Conservation (phyloP, 2,797 vertebrate species). For the Hybognathus amarus region DNA sequence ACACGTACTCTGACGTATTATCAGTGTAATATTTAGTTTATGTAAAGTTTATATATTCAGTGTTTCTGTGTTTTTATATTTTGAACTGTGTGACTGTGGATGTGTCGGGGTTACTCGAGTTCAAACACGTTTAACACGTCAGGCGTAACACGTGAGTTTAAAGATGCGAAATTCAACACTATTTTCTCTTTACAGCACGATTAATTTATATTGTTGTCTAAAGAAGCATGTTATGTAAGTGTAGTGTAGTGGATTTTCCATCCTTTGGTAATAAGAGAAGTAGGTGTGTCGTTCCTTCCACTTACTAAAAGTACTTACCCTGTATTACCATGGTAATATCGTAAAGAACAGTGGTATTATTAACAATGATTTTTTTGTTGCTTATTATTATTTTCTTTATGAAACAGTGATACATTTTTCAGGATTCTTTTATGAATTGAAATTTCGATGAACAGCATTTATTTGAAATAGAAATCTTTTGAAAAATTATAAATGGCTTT, state of each 20-base stretch:
- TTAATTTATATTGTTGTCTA: not conserved
- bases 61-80: not conserved
- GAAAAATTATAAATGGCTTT: too few relatives aligned
- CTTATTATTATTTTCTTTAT: not conserved
- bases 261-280: constrained; percentile 29
- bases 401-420: not conserved
- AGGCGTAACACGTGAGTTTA: constrained; percentile 15
- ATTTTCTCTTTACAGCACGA: not conserved
- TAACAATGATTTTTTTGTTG: not conserved
- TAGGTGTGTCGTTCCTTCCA: constrained; percentile 25
- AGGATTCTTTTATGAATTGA: not conserved
- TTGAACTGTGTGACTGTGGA: constrained; percentile 6
- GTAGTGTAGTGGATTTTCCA: not conserved
- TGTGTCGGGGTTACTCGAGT: constrained; percentile 76
- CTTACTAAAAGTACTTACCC: not conserved
- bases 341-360: not conserved
- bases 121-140: constrained; percentile 66
- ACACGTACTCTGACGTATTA: not conserved
- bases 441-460: too few relatives aligned
- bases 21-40: not conserved
- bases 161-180: not conserved
- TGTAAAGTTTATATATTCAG: not conserved
- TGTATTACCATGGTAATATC: not conserved
- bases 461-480: too few relatives aligned
- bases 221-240: constrained; percentile 2